Percentiles rank a stretch among this genome's conserved stretches.
These are phyloP conservation scores for Bellardia pandia DNA, from an alignment of 2,888 invertebrate species.

Conservation along the genomic window DNA sequence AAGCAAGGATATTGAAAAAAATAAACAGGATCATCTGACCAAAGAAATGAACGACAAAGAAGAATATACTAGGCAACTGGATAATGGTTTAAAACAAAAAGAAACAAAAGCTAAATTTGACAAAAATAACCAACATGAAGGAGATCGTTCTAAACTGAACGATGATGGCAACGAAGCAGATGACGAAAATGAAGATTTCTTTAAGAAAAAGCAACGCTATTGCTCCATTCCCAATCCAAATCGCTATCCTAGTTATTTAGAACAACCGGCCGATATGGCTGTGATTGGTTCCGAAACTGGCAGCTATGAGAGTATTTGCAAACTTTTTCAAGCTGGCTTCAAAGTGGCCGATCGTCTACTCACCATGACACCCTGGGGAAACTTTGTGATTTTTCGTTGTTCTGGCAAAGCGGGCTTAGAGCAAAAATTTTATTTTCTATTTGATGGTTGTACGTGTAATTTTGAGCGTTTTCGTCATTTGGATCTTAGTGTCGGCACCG, in stretches of 20 bases:
- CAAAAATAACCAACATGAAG: not conserved
- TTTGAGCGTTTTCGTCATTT: conserved; percentile 81
- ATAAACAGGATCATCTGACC: not conserved
- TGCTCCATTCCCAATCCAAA: conserved; percentile 74
- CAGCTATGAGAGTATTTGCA: conserved; percentile 80
- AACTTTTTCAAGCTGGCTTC: conserved; percentile 79
- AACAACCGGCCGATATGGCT: conserved; percentile 78
- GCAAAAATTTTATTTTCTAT: conserved; percentile 77
- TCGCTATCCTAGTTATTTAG: conserved; percentile 79
- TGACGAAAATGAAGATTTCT: conserved; percentile 59
- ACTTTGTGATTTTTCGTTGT: conserved; percentile 81
- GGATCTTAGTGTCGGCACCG: conserved; percentile 81
- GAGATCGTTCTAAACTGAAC: not conserved
- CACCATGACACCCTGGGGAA: conserved; percentile 83
- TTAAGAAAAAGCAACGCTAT: conserved; percentile 13
- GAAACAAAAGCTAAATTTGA: not conserved
- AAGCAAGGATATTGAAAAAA: not conserved
- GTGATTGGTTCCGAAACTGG: conserved; percentile 83
- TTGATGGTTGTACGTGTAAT: conserved; percentile 83
- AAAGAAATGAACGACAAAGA: not conserved
- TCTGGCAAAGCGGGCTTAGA: not conserved
- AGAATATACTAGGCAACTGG: not conserved
- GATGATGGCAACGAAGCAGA: conserved; percentile 65
- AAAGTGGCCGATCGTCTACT: conserved; percentile 81
- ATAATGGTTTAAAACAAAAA: not conserved